Evolutionary conservation across 2,797 vertebrate species (phyloP), one percentile per base, ranked within the genome.

Genomic region (Trichosurus vulpecula): DNA sequence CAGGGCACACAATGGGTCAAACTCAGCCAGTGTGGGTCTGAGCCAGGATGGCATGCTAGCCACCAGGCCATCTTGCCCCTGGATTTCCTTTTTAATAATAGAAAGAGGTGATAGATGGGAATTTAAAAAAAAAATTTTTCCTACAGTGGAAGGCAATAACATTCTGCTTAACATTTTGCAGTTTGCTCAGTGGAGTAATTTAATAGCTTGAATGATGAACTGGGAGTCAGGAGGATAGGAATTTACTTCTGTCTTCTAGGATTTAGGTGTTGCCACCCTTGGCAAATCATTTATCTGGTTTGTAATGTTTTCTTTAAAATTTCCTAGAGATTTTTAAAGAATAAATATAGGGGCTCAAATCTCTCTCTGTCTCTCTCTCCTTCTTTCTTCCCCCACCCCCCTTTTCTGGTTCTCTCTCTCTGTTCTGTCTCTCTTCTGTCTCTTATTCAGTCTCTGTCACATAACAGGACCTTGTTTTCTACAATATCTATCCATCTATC

Each of bases 261-360:
- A 11, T 9, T 51, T 54, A 10, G 25, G n/a, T 54, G 29, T 2
- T 30, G 41, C 10, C 3, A 10, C 5, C 0, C 35, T 9, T 22
- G 35, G 25, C 52, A 93, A 29, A 53, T 54, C 47, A 6, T 53
- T 90, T 74, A n/a, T 41, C 52, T 22, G 16, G 19, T 29, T 14
- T 74, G 57, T 81, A 31, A 29, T 52, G 25, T 94, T 94, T 95
- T 81, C 35, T 93, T 74, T 92, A 92, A 51, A 16, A 30, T 96
- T 93, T 91, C 87, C 19, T 61, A 92, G 61, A 31, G 52, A 29
- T 35, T 47, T 87, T 47, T 11, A 2, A 87, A 87, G 5, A 87
- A 51, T 51, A 51, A 87, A 87, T 51, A 51, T 87, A 81, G 25
- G 25, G 25, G 9, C 8, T 87, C 74, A 51, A 47, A 27, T 22